Evolutionary conservation across 2,888 invertebrate genomes (phyloP), one percentile per base, ranked within the genome.

Genomic region (Eulithis prunata): DNA sequence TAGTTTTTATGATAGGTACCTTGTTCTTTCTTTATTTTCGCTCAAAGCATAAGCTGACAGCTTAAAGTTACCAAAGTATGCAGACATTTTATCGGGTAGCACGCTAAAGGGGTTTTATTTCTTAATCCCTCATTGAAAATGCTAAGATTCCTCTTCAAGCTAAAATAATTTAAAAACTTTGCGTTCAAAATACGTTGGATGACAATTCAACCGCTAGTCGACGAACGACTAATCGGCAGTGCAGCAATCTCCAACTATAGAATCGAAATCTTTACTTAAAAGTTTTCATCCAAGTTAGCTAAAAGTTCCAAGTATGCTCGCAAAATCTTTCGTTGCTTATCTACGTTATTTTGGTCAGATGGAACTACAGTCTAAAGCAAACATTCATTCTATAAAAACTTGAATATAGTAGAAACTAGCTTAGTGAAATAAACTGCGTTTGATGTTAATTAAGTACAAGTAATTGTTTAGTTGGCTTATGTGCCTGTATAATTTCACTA

Each of bases 211-310:
- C 68, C 61, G 41, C 63, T 55, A 68, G 68, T 51, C 58, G 57
- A 53, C 61, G 64, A 46, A 56, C 32, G 64, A 64, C 64, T 68
- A 68, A 68, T 68, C 68, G 68, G 51, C 54, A 54, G 47, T 61
- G 57, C 60, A 54, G 64, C 57, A 57, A 64, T 67, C 62, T 63
- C 57, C 59, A 60, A 57, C 57, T 64, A 54, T 49, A 61, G 60
- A 67, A 64, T 68, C 68, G 68, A 64, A 68, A 64, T 68, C 60
- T 64, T 60, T 55, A 59, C 64, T 64, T 68, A 54, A 67, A 68
- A 68, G 57, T 68, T 68, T 14, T 13, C 54, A 45, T 46, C 8
- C 10, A 61, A 68, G 64, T 68, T 68, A 57, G 46, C 60, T 68
- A 68, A 61, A 67, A 64, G 53, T 64, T 47, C 49, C 14, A 13